phyloP scores from a whole-genome alignment of 2,888 invertebrate species.

The Drosophila meridiana region DNA sequence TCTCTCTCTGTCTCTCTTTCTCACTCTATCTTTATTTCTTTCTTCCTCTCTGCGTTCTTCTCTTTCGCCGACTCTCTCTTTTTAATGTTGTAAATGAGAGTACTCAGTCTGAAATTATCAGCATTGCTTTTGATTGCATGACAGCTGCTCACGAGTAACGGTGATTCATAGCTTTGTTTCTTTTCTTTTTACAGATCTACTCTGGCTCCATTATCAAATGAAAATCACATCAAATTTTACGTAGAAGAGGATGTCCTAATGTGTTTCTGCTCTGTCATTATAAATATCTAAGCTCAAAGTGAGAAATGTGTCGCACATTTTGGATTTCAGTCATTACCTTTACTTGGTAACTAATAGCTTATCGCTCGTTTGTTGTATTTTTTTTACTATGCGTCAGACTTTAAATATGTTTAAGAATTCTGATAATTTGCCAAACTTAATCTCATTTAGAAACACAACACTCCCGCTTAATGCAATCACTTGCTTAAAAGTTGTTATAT shows the following conservation, averaged over 20 bases:
- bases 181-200: conserved; percentile 29
- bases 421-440: neutral
- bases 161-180: conserved; percentile 47
- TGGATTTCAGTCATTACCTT: conserved; percentile 6
- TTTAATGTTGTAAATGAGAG: neutral
- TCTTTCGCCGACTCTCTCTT: conserved; percentile 2
- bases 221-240: neutral
- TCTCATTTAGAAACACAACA: neutral
- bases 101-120: conserved; percentile 39
- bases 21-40: neutral
- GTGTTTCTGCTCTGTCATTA: neutral
- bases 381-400: conserved; percentile 36
- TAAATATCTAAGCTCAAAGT: neutral
- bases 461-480: conserved; percentile 8
- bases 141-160: conserved; percentile 35
- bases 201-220: conserved; percentile 7
- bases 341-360: conserved; percentile 28
- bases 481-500: neutral
- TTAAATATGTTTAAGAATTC: conserved; percentile 10
- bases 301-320: conserved; percentile 3
- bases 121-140: conserved; percentile 39
- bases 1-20: neutral
- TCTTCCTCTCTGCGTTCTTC: neutral
- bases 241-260: conserved; percentile 7
- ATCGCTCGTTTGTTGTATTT: conserved; percentile 18